These are phyloP conservation scores for Zosterops borbonicus DNA, from an alignment of 2,113 vertebrate species.

Conservation along the genomic window DNA sequence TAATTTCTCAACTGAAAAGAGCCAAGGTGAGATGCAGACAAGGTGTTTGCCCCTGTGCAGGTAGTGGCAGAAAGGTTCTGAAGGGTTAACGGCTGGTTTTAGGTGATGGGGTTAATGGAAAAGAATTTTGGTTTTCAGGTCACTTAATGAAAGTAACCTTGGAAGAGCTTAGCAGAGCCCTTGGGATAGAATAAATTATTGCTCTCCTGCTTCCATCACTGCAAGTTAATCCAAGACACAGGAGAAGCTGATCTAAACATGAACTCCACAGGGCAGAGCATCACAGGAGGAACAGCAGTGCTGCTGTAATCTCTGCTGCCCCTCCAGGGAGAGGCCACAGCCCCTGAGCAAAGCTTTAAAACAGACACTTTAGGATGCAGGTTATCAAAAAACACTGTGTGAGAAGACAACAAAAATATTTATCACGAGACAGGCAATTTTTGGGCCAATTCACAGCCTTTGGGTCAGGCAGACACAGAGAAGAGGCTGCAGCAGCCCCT, in stretches of 20 bases:
- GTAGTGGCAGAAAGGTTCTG: slow-evolving; percentile 5
- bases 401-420: neutral
- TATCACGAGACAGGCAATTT: neutral
- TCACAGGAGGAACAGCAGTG: neutral
- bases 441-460: neutral
- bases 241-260: neutral
- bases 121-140: slow-evolving; percentile 43
- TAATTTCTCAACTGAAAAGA: slow-evolving; percentile 5
- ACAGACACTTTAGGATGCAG: neutral
- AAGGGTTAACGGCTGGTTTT: slow-evolving; percentile 53
- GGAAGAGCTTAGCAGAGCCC: slow-evolving; percentile 40
- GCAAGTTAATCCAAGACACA: slow-evolving; percentile 8
- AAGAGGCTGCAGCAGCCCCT: neutral
- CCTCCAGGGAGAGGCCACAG: neutral
- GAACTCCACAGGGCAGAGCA: neutral
- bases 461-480: neutral
- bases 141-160: slow-evolving; percentile 59
- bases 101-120: slow-evolving; percentile 58
- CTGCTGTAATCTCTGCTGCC: neutral
- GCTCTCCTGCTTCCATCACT: slow-evolving; percentile 12
- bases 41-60: neutral
- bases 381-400: neutral
- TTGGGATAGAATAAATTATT: slow-evolving; percentile 1
- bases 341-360: neutral
- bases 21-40: neutral